Base-by-base conservation (phyloP, 2,888 invertebrate genomes). In the Acleris emargana region DNA sequence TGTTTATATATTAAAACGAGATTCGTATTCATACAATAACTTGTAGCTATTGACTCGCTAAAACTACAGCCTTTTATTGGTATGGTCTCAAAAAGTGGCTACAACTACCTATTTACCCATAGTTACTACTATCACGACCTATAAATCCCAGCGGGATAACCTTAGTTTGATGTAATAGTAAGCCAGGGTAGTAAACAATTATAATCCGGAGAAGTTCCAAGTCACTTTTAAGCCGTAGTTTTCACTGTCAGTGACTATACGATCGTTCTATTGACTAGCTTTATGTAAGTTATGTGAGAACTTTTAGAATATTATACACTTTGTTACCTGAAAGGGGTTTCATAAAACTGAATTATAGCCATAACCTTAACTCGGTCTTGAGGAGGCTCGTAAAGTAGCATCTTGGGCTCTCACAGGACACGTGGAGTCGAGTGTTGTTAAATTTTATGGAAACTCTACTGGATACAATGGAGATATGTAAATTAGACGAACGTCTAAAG, bases 291-390 rank as follows among this genome's bases (percentile, higher is more conserved):
- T 84, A 86, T 84, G 83, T 85, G 85, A 80, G 82, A 89, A 88
- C 83, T 86, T 88, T 83, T 75, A 76, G 77, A 84, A 86, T 78
- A 85, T 66, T 66, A 61, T 79, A 89, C 83, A 89, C 86, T 88
- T 87, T 86, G 87, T 87, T 87, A 90, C 87, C 88, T 88, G 86
- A 84, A 89, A 88, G 85, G 85, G 87, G 89, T 89, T 90, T 86
- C 90, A 90, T 91, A 91, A 91, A 89, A 89, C 87, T 88, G 86
- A 91, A 89, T 89, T 90, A 91, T 91, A 84, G 87, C 79, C 73
- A 89, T 91, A 90, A 89, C 88, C 86, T 85, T 86, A 86, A 89
- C 86, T 90, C 80, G 86, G 84, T 86, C 86, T 88, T 81, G 82
- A 85, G 85, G 82, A 88, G 86, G 81, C 84, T 83, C 89, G 81